Evolutionary conservation across 2,797 vertebrate genomes (phyloP), one percentile per base, ranked within the genome.

Genomic region (Chromis chromis): DNA sequence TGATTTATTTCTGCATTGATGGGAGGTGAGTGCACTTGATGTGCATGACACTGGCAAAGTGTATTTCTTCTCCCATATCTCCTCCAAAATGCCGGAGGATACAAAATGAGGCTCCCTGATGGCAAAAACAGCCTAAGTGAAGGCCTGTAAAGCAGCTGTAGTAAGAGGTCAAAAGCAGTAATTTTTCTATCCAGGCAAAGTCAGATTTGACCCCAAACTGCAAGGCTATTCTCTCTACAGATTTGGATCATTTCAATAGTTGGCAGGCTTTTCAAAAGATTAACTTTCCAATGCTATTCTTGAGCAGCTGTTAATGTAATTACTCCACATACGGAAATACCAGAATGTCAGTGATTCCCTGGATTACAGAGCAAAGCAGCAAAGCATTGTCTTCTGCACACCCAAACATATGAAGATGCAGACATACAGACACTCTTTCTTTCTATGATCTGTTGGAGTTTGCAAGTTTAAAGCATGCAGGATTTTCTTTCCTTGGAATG

Each of bases 371-470:
- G 86, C 78, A 71, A 67, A 59, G 65, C 59, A 65, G 86, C 72
- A 63, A 69, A 65, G 65, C 59, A 69, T 79, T 83, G 83, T 89
- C 82, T 89, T 69, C 77, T 68, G 73, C 76, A 74, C 73, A 78
- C 49, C 70, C 79, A 84, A 87, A 83, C 76, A 83, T 80, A 83
- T 77, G 85, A 88, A 82, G 83, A 84, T 44, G 24, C 74, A 86
- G 68, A 71, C 68, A 72, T 40, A 65, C 66, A 39, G 53, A 46
- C 66, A 67, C 40, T 78, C 8, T 24, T 83, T 89, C 56, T 74
- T 86, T 85, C 81, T 83, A 86, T 90, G 86, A 92, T 93, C 86
- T 92, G 90, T 92, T 91, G 70, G 85, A 90, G 75, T 86, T 81
- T 93, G 73, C 83, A 88, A 80, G 86, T 89, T 88, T 90, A 84